Evolutionary conservation across 2,113 vertebrate species (phyloP), one percentile per base, ranked within the genome.

Genomic region (Hiodon tergisus): DNA sequence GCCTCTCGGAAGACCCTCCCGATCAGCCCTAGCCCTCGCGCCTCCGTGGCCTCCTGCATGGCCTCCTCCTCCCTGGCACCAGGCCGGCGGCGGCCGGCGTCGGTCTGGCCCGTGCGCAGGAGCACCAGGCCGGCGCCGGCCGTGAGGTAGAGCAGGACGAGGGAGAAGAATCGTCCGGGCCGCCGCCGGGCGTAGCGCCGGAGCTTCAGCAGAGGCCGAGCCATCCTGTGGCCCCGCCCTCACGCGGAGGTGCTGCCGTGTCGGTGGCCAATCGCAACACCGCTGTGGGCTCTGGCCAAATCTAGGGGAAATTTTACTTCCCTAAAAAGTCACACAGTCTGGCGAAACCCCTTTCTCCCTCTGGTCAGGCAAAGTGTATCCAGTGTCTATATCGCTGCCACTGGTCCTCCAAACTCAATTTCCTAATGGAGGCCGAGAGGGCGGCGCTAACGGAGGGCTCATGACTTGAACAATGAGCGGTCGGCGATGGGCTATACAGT

Each of bases 171-270:
- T 0, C 91, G 90, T 73, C 93, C 73, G 0, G 93, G 93, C 16
- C 78, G 91, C 55, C 92, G 79, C 76, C 90, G 89, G 78, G 93
- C 90, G 65, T 88, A 93, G 59, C 92, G 86, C 80, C 93, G 93
- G 79, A 94, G 85, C 74, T 88, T 93, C 16, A 91, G 74, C 89
- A 89, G 69, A 55, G 92, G 78, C 70, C 91, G 92, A 86, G 93
- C 92, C 93, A 94, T 94, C 78, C 84, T 63, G 61, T 5, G 31
- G 31, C 74, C 57, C 58, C 65, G 60, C 14, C 47, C 51, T 51
- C 62, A 53, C 51, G 6, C n/a, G 14, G 53, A 59, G 13, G 48
- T 4, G 10, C 52, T 51, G 10, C 67, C 47, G 14, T 5, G 3
- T 8, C 67, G 7, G 46, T 11, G 46, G 50, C 6, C 48, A 52